Conservation (phyloP, 1,140 invertebrate genomes). For the Magallana ariakensis region DNA sequence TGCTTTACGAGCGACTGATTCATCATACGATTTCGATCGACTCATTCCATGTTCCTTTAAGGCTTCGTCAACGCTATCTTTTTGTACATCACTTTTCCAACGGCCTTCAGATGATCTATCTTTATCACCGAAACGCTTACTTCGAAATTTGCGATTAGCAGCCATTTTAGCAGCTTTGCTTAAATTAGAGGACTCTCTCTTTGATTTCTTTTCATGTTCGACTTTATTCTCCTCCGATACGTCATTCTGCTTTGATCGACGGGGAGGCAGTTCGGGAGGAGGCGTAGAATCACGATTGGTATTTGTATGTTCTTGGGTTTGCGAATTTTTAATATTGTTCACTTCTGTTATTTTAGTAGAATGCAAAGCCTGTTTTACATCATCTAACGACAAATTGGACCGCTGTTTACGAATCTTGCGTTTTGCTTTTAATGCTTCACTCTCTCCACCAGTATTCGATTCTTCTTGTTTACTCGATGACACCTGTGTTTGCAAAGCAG, state of each 20-base stretch:
- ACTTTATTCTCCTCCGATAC: conserved; percentile 36
- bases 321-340: not conserved
- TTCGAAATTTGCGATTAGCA: conserved; percentile 70
- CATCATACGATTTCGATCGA: conserved; percentile 73
- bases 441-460: conserved; percentile 50
- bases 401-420: conserved; percentile 71
- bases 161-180: conserved; percentile 72
- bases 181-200: conserved; percentile 38
- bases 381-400: conserved; percentile 69
- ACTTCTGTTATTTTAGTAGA: conserved; percentile 39
- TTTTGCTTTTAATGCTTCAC: conserved; percentile 66
- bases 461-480: conserved; percentile 34
- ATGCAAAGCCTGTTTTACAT: conserved; percentile 69
- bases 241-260: conserved; percentile 25
- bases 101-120: conserved; percentile 59
- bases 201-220: conserved; percentile 47
- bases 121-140: conserved; percentile 72
- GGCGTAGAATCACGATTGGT: not conserved
- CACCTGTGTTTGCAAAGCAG: not conserved
- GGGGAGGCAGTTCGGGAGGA: conserved; percentile 45
- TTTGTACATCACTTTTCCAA: conserved; percentile 74
- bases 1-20: conserved; percentile 63
- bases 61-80: conserved; percentile 71
- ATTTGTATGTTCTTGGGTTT: conserved; percentile 40
- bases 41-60: conserved; percentile 72